phyloP scores from a whole-genome alignment of 2,113 vertebrate species.

The Oophaga pumilio region DNA sequence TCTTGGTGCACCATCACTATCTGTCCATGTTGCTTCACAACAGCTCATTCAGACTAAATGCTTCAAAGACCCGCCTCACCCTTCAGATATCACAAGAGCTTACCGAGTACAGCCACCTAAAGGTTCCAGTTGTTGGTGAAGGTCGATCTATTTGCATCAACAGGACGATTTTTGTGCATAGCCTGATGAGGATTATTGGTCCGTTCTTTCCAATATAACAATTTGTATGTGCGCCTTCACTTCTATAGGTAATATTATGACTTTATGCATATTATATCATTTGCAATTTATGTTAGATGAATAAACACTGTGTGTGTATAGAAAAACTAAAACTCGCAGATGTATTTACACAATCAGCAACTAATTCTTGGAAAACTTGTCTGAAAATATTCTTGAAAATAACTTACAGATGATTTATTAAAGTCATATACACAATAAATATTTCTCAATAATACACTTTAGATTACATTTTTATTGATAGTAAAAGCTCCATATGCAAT shows the following conservation, averaged over 20 bases:
- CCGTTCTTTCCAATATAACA: background rate
- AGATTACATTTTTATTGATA: slow-evolving; percentile 53
- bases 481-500: slow-evolving; percentile 39
- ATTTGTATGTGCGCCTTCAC: background rate
- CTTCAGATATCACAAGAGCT: no score
- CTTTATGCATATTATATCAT: background rate
- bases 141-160: background rate
- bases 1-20: no score
- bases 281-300: background rate
- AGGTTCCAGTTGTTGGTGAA: no score
- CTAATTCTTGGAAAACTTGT: background rate
- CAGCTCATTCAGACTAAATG: no score
- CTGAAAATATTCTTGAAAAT: slow-evolving; percentile 11
- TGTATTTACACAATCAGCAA: slow-evolving; percentile 5
- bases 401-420: slow-evolving; percentile 39
- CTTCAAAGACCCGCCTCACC: no score
- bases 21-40: no score
- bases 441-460: slow-evolving; percentile 35
- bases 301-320: background rate
- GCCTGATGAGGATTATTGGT: background rate
- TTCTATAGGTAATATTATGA: background rate
- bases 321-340: background rate
- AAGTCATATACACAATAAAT: slow-evolving; percentile 46
- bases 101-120: no score
- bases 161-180: background rate